Conservation (phyloP, 2,888 invertebrate genomes). For the Escarpia spicata region DNA sequence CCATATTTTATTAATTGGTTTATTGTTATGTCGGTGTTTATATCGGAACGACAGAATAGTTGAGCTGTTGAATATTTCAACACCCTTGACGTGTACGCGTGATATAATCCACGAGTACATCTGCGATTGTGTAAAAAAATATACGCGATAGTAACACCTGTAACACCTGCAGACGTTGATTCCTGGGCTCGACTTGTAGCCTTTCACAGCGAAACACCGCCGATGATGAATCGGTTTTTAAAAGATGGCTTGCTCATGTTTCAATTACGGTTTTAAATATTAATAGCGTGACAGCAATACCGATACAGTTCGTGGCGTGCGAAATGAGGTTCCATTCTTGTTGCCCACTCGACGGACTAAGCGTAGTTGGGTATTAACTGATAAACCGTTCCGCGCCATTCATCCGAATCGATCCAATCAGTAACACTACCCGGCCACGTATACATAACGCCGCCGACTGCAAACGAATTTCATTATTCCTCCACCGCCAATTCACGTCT, state of each 20-base stretch:
- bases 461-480: neutral
- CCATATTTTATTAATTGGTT: neutral
- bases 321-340: neutral
- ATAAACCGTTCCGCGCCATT: conserved; percentile 6
- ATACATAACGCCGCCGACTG: neutral
- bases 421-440: neutral
- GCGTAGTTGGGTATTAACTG: neutral
- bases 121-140: neutral
- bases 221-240: conserved; percentile 5
- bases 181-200: neutral
- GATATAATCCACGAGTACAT: neutral
- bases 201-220: neutral
- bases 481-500: neutral
- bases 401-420: conserved; percentile 16
- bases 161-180: neutral
- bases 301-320: conserved; percentile 16
- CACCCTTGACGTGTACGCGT: neutral
- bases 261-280: conserved; percentile 16
- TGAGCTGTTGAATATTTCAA: neutral
- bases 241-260: neutral
- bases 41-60: neutral
- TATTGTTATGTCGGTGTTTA: neutral
- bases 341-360: neutral
- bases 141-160: neutral
- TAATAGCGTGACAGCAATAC: neutral